Conservation (phyloP, 2,797 vertebrate genomes). For the Melanotaenia maccullochi region DNA sequence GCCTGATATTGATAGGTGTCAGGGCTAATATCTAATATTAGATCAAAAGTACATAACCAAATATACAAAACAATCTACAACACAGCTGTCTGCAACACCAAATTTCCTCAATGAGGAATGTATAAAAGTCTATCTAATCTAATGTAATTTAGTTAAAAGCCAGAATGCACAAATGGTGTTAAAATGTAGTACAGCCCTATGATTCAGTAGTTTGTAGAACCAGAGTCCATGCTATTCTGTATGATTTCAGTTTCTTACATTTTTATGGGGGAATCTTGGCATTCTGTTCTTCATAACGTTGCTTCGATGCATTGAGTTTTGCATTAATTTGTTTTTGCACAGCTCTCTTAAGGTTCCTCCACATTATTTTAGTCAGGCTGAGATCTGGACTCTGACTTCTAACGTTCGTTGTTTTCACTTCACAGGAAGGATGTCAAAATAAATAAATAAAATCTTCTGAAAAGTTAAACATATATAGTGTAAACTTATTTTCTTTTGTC, state of each 20-base stretch:
- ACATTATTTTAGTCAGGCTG: not conserved
- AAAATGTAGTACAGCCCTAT: not conserved
- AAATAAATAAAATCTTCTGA: not conserved
- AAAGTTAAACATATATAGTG: too few species aligned
- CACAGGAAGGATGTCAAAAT: not conserved
- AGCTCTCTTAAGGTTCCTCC: not conserved
- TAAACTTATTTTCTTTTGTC: not conserved
- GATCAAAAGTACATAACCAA: not conserved
- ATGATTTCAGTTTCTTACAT: not conserved
- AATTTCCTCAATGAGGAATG: too few species aligned
- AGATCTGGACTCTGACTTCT: not conserved
- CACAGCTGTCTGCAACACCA: too few species aligned
- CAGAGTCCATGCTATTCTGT: not conserved
- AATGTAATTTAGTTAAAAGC: not conserved
- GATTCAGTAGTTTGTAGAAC: not conserved
- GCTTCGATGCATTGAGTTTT: not conserved
- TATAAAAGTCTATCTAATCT: too few species aligned
- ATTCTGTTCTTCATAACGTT: not conserved
- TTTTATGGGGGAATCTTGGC: not conserved
- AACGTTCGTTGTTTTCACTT: not conserved
- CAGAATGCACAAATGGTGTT: not conserved
- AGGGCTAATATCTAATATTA: not conserved
- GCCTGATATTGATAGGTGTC: not conserved
- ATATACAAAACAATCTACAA: too few species aligned
- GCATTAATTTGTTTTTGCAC: not conserved